Base-by-base conservation (phyloP, 2,888 invertebrate species). In the Noctua comes region DNA sequence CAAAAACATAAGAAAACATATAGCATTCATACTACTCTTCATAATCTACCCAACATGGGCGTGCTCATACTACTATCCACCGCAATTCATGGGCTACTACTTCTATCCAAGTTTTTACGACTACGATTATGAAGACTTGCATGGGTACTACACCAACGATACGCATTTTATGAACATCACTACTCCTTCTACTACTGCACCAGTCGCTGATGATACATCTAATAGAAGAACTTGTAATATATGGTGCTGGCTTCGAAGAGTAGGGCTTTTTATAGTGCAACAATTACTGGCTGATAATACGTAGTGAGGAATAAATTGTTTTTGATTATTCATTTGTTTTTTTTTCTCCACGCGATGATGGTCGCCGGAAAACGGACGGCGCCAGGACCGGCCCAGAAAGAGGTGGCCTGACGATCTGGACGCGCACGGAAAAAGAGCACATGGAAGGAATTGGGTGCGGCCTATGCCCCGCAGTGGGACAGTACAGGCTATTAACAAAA, bases 171-270 rank as follows among this genome's bases (percentile, higher is more conserved):
- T 75, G 54, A 87, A 86, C 24, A 51, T 51, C 8, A 81, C 76
- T 11, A 27, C 54, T 5, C 2, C 27, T 1, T 1, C 72, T 1
- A 64, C 65, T 7, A 7, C 43, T 8, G 59, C 65, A 21, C 73
- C 72, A 0, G 43, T 31, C 0, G 66, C 66, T 21, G 79, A 54
- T 13, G 48, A 68, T 13, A 62, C 64, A 59, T 70, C 82, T 27
- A 69, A 79, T 8, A 85, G 77, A 40, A 89, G 75, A 51, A 79
- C 84, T 0, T 94, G 94, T 79, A 90, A 91, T 71, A 93, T 95
- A 62, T 95, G 92, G 90, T 95, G 95, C 76, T 92, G 94, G 90
- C 73, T 95, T 0, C 87, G 91, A 84, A 93, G 89, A 90, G 91
- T 95, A 1, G 93, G 93, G 2, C 82, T 95, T 4, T 95, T 93